Evolutionary conservation across 2,797 vertebrate genomes (phyloP).

Genomic region (Amblyraja radiata): DNA sequence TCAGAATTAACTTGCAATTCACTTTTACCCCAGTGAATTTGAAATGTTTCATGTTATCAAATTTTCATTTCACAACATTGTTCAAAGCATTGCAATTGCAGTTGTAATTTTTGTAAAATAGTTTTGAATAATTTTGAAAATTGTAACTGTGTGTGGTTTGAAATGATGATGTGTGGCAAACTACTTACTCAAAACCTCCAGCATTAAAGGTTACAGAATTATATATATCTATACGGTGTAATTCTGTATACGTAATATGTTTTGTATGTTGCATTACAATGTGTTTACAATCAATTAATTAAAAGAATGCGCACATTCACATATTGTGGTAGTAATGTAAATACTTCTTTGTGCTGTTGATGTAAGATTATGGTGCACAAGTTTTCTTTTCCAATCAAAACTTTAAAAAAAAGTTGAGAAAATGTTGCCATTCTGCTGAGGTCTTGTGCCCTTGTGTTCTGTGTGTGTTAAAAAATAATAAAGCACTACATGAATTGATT

Average conservation of each 20-base stretch:
- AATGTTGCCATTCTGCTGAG: conserved; percentile 25
- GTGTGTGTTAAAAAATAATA: conserved; percentile 35
- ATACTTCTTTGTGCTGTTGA: conserved; percentile 23
- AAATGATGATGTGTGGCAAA: conserved; percentile 24
- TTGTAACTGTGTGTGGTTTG: conserved; percentile 34
- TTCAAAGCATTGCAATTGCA: conserved; percentile 13
- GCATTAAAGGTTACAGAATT: conserved; percentile 29
- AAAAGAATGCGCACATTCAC: conserved; percentile 34
- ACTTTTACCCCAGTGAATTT: not conserved
- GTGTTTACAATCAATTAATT: conserved; percentile 36
- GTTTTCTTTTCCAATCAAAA: not conserved
- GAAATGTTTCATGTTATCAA: not conserved
- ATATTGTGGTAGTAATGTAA: conserved; percentile 36
- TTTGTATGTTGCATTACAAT: conserved; percentile 39
- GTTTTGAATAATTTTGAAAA: conserved; percentile 34
- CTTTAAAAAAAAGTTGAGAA: not conserved
- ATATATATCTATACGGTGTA: conserved; percentile 32
- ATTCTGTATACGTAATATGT: conserved; percentile 37
- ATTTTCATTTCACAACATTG: conserved; percentile 18
- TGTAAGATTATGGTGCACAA: conserved; percentile 34
- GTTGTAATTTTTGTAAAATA: conserved; percentile 38
- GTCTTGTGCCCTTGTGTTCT: conserved; percentile 32
- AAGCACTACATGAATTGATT: conserved; percentile 33
- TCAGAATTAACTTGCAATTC: no score
- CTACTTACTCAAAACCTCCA: conserved; percentile 33